Percentiles rank a stretch among this genome's conserved stretches.
These are phyloP conservation scores for Echinometra lucunter DNA, from an alignment of 53 echinoderm and acorn worm species.

Conservation along the genomic window DNA sequence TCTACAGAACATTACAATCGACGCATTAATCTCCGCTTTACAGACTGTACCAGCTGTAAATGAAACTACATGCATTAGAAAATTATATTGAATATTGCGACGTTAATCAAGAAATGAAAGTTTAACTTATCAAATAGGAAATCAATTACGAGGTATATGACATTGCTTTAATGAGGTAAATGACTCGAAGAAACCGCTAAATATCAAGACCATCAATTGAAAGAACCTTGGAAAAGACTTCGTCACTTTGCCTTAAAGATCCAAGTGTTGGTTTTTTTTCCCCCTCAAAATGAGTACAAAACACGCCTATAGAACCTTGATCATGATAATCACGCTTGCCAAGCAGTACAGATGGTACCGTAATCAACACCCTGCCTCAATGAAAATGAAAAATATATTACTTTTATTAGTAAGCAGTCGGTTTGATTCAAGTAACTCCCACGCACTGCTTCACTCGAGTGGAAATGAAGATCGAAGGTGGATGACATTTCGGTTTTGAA, in stretches of 20 bases:
- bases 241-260: background rate
- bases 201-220: background rate
- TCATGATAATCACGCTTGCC: background rate
- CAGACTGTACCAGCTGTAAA: no score
- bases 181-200: background rate
- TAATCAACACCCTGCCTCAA: conserved; percentile 30
- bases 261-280: background rate
- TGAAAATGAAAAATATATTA: conserved; percentile 33
- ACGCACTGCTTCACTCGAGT: conserved; percentile 15
- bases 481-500: background rate
- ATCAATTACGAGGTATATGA: no score
- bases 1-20: no score
- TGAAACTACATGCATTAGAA: no score
- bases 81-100: no score
- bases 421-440: conserved; percentile 10
- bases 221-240: background rate
- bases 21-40: no score
- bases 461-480: background rate
- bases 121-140: no score
- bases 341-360: background rate
- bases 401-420: background rate
- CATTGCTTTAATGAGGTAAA: background rate
- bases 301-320: background rate
- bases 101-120: no score
- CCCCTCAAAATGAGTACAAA: background rate